phyloP scores from a whole-genome alignment of 2,797 vertebrate species.

The Chiroxiphia lanceolata region DNA sequence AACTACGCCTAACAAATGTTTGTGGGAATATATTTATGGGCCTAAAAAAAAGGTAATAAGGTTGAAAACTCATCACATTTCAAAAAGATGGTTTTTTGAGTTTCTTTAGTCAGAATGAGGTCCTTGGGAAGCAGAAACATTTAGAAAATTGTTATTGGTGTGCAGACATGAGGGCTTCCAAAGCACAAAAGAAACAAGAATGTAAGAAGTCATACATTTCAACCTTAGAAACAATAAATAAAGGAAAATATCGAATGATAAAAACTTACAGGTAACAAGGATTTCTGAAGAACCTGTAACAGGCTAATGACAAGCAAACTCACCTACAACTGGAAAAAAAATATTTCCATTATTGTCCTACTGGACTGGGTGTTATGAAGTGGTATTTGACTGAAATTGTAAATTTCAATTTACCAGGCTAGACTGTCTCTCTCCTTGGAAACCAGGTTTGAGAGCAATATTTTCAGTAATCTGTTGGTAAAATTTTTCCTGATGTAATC shows the following conservation, averaged over 20 bases:
- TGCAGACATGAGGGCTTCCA: neutral
- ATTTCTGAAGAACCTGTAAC: neutral
- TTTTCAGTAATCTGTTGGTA: neutral
- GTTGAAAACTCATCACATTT: neutral
- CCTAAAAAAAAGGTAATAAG: neutral
- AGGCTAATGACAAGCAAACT: neutral
- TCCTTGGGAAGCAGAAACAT: neutral
- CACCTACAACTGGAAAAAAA: neutral
- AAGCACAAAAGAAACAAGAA: neutral
- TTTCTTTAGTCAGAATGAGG: neutral
- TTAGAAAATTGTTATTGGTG: neutral
- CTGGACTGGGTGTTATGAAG: neutral
- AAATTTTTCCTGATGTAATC: neutral
- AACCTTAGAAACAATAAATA: neutral
- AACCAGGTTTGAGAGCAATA: neutral
- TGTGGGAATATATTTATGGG: neutral
- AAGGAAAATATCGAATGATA: neutral
- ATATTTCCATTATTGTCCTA: neutral
- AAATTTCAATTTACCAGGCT: neutral
- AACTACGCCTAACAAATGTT: neutral
- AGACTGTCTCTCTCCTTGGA: neutral
- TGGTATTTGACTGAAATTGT: neutral
- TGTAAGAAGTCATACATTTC: neutral
- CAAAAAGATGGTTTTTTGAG: neutral
- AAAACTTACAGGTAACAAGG: neutral